Evolutionary conservation across 1,140 invertebrate species (phyloP), one percentile per base, ranked within the genome.

Genomic region (Drosophila pseudoananassae): DNA sequence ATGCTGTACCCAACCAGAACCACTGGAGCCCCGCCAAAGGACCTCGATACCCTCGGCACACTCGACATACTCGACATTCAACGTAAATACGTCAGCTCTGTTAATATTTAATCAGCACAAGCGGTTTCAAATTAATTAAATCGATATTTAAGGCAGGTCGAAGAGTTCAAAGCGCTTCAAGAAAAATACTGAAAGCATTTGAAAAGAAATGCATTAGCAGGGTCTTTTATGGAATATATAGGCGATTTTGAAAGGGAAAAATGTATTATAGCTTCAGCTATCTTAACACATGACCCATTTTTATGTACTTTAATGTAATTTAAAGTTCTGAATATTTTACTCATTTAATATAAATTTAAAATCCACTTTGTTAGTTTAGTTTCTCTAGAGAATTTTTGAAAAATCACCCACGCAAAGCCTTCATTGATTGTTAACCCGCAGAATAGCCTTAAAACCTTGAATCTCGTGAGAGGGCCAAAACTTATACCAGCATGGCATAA

Each of bases 101-200:
- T 71, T 52, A 70, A 55, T 59, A 83, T 83, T 82, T 68, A 61
- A 74, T 55, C 61, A 63, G 40, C 54, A 38, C 55, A 60, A 57
- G 53, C 54, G 63, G 55, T 74, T 56, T 59, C 43, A 36, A 72
- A 74, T 61, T 66, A 83, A 79, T 76, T 71, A 80, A 79, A 84
- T 80, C 55, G 43, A 68, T 78, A 65, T 74, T 46, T 29, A 59
- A 20, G 14, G 29, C n/a, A 12, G 14, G 17, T 25, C 3, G 12
- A 8, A 10, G 20, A 7, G 4, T 57, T 33, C 20, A 56, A 43
- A 20, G 20, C 1, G 36, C n/a, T 40, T 1, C 0, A 63, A 27
- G 17, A 17, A 43, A 40, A 40, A n/a, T 40, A 14, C 12, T 36
- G 25, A 36, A 8, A 1, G 8, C 33, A 36, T 9, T 36, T 12